These are phyloP conservation scores for Andricus quercusramuli DNA, from an alignment of 2,888 invertebrate species.

Conservation along the genomic window DNA sequence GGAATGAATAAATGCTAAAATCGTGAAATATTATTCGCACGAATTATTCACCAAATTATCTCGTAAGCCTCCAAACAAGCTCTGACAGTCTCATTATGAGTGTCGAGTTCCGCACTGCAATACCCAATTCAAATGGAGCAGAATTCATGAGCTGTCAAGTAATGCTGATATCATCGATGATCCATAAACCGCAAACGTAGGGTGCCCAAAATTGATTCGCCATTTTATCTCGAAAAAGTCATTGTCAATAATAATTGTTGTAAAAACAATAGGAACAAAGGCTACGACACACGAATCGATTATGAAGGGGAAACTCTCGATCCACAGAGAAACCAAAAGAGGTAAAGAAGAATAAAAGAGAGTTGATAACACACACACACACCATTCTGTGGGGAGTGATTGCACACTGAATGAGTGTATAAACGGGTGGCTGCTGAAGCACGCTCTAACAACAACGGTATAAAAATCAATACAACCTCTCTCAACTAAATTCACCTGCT, in stretches of 20 bases:
- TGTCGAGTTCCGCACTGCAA: neutral
- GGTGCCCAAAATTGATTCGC: neutral
- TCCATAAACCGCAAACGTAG: neutral
- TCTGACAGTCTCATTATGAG: neutral
- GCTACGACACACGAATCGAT: constrained; percentile 13
- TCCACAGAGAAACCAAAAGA: constrained; percentile 24
- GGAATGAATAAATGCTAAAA: neutral
- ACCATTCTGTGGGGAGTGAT: constrained; percentile 7
- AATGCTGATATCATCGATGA: neutral
- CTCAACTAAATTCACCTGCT: constrained; percentile 49
- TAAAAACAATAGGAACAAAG: constrained; percentile 42
- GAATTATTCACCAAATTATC: constrained; percentile 5
- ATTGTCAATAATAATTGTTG: constrained; percentile 10
- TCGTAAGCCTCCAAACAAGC: constrained; percentile 1
- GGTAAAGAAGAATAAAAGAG: constrained; percentile 25
- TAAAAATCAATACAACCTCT: no score
- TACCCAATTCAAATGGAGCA: neutral
- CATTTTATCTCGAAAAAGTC: neutral
- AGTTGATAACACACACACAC: neutral
- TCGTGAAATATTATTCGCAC: neutral
- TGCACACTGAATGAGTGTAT: neutral
- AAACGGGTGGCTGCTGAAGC: constrained; percentile 52
- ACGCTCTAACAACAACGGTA: constrained; percentile 48
- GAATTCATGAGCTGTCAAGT: constrained; percentile 21
- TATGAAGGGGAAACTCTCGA: neutral